Evolutionary conservation across 2,888 invertebrate genomes (phyloP), one percentile per base, ranked within the genome.

Genomic region (Blera fallax): DNA sequence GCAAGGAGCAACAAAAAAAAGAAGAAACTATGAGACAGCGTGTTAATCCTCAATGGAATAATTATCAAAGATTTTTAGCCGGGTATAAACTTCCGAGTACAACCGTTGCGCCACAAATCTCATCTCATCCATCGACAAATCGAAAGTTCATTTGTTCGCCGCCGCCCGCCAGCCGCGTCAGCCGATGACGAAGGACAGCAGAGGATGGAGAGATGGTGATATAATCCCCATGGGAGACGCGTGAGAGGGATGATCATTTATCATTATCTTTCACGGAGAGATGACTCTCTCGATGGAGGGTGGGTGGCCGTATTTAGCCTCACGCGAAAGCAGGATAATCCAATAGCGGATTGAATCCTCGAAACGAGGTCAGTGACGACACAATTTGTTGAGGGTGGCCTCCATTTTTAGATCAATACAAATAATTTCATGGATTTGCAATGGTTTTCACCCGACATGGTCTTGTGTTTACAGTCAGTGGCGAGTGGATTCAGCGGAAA

Each of bases 221-320:
- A 69, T 84, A 84, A 84, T 84, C 80, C 84, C 84, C 80, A 80
- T 62, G 52, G 80, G 83, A 84, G 80, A 70, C 74, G 73, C 74
- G 65, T 80, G 64, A 84, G 64, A 80, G 52, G 74, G 74, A 84
- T 84, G 84, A 80, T 84, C 80, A 84, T 84, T 84, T 84, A 84
- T 84, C 84, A 84, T 84, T 74, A 74, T 82, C 64, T 64, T 77
- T 82, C 70, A 64, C 48, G 54, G 48, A 50, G 73, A 45, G 43
- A 37, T 54, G 67, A 54, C 37, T 54, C 45, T 45, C 21, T 27
- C 29, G 21, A 43, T 82, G 54, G 37, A n/a, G n/a, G 40, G 11
- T 48, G 24, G 58, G 10, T 18, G 21, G 52, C 54, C 27, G 60
- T 56, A 48, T 56, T 56, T 56, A 40, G 48, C 34, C 21, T 43